Base-by-base conservation (phyloP, 1,140 invertebrate species). In the Drosophila bifasciata region DNA sequence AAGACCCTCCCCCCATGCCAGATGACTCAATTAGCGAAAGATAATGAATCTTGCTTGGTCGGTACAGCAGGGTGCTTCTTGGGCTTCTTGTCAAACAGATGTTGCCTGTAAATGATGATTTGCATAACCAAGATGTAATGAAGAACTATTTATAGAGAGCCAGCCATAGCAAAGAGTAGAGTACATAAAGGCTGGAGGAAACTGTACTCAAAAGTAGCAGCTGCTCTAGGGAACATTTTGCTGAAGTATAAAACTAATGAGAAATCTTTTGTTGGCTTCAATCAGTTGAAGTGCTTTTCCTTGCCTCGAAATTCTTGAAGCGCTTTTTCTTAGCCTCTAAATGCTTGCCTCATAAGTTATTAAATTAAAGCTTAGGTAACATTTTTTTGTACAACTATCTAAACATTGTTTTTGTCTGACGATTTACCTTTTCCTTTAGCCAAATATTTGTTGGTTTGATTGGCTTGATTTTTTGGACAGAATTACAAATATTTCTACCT, bases 21-120 rank as follows among this genome's bases (percentile, higher is more conserved):
- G 69, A 73, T 73, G 79, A 84, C 72, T 80, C 80, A 84, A 84
- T 84, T 84, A 84, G 76, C 73, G 45, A 52, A 59, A 63, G 59
- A 70, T 83, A 79, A 84, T 84, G 79, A 68, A 68, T 68, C 49
- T 41, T n/a, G n/a, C n/a, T n/a, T n/a, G n/a, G n/a, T n/a, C n/a
- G n/a, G n/a, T n/a, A n/a, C n/a, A n/a, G n/a, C n/a, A n/a, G n/a
- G n/a, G n/a, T n/a, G n/a, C n/a, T n/a, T n/a, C n/a, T n/a, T n/a
- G n/a, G n/a, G n/a, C n/a, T n/a, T n/a, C n/a, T n/a, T 39, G 41
- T 50, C 59, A 57, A 49, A 46, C 59, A 73, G 69, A 49, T 73
- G 58, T 45, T 56, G 59, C 46, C 46, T 41, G 57, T 51, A 55
- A 74, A 58, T 74, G 60, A 74, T 73, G 71, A 73, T 66, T 68